These are phyloP conservation scores for Helostoma temminkii DNA, from an alignment of 2,797 vertebrate species.

Conservation along the genomic window DNA sequence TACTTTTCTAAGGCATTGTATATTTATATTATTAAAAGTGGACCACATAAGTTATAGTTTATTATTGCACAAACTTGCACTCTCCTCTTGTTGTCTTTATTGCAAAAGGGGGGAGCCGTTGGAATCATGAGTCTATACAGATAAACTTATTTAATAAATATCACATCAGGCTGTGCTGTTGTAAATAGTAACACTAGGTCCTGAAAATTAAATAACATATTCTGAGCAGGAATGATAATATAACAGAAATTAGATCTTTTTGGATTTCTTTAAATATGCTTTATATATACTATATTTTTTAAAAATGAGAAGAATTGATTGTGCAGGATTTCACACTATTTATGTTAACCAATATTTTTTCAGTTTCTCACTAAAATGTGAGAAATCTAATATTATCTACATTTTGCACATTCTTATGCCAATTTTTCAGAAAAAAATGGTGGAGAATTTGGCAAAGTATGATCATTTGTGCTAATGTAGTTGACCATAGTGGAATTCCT, in stretches of 20 bases:
- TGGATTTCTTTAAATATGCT: background rate
- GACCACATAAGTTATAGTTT: constrained; percentile 36
- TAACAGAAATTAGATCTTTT: background rate
- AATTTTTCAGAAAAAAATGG: too few species aligned
- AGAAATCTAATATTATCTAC: too few species aligned
- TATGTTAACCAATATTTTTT: background rate
- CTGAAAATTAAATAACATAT: too few species aligned
- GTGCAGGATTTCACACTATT: background rate
- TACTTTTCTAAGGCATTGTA: too few species aligned
- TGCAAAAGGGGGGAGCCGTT: constrained; percentile 1
- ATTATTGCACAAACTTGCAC: constrained; percentile 31
- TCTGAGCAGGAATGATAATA: too few species aligned
- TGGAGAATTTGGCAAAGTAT: constrained; percentile 16
- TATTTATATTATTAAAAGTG: constrained; percentile 43
- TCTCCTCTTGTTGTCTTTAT: constrained; percentile 16
- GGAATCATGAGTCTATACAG: constrained; percentile 3
- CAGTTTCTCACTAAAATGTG: background rate
- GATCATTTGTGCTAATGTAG: constrained; percentile 6
- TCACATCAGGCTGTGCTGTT: background rate
- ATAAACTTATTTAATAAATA: constrained; percentile 9
- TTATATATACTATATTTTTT: too few species aligned
- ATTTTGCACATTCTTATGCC: too few species aligned
- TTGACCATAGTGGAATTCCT: background rate
- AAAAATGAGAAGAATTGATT: constrained; percentile 6
- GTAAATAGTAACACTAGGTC: background rate